A percentile compares a stretch with the other conserved stretches of the same genome.
These are phyloP conservation scores for Keiferia lycopersicella DNA, from an alignment of 2,888 invertebrate species.

Conservation along the genomic window DNA sequence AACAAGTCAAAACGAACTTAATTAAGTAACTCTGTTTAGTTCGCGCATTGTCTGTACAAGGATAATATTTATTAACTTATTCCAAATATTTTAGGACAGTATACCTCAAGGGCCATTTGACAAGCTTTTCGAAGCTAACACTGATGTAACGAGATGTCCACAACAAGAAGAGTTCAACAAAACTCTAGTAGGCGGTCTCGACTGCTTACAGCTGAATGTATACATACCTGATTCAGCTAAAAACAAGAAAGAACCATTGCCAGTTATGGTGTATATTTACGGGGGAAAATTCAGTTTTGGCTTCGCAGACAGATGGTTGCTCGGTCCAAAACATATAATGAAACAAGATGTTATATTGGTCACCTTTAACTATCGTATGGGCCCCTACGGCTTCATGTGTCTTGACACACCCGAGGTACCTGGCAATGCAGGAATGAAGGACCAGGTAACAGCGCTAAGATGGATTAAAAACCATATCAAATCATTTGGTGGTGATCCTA, in stretches of 20 bases:
- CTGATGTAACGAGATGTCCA: constrained; percentile 47
- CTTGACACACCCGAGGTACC: constrained; percentile 36
- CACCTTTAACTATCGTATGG: constrained; percentile 38
- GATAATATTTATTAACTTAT: background rate
- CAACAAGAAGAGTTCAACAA: constrained; percentile 42
- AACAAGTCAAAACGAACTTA: too few species aligned
- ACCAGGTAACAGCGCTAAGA: constrained; percentile 35
- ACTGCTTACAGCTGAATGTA: constrained; percentile 46
- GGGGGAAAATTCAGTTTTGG: constrained; percentile 36
- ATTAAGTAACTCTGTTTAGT: background rate
- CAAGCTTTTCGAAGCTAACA: constrained; percentile 42
- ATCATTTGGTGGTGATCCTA: constrained; percentile 35
- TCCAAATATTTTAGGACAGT: constrained; percentile 11
- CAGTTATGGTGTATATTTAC: constrained; percentile 38
- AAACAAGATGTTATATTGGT: constrained; percentile 41
- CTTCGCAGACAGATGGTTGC: constrained; percentile 29
- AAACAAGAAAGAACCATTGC: constrained; percentile 23
- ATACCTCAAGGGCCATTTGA: constrained; percentile 34
- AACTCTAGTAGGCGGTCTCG: constrained; percentile 38
- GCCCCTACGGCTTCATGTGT: constrained; percentile 40
- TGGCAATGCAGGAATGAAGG: constrained; percentile 39
- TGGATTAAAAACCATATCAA: constrained; percentile 38
- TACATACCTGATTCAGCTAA: constrained; percentile 35
- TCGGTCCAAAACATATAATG: constrained; percentile 39
- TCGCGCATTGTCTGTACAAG: too few species aligned